Evolutionary conservation across 2,113 vertebrate genomes (phyloP).

Genomic region (Cyphotilapia sp.): DNA sequence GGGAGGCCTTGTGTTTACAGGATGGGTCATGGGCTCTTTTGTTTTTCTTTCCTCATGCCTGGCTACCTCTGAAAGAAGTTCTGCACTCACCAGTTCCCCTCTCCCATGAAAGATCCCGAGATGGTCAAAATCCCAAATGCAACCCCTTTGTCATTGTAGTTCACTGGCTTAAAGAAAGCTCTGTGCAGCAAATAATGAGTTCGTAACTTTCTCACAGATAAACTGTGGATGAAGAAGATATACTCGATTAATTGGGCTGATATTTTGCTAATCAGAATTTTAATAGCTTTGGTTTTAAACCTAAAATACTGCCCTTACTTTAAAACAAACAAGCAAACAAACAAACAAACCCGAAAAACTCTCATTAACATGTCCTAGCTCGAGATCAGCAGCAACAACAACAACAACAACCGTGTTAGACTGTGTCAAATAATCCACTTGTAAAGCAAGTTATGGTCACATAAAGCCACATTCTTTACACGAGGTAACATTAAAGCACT

Average conservation of each 20-base stretch:
- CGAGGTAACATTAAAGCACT: not conserved
- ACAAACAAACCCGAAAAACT: not conserved
- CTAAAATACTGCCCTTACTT: not conserved
- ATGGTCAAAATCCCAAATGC: constrained; percentile 34
- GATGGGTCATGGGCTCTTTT: constrained; percentile 37
- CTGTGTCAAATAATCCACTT: not conserved
- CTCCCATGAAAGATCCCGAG: constrained; percentile 38
- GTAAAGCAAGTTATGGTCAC: not conserved
- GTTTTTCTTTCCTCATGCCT: constrained; percentile 58
- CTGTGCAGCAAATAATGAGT: constrained; percentile 2
- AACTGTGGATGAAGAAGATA: not conserved
- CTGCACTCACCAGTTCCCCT: constrained; percentile 42
- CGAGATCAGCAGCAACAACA: not conserved
- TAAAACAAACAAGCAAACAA: not conserved
- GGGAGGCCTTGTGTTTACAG: constrained; percentile 40
- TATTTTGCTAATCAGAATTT: not conserved
- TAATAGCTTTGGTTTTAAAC: not conserved
- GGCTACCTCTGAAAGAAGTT: constrained; percentile 50
- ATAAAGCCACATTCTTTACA: not conserved
- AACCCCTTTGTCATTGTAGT: constrained; percentile 19
- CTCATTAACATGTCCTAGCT: not conserved
- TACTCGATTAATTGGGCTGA: not conserved
- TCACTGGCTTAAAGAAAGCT: not conserved
- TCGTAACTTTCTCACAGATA: not conserved
- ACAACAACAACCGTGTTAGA: not conserved